Percentiles rank a stretch among this genome's conserved stretches.
phyloP scores from a whole-genome alignment of 2,797 vertebrate species.

The Cirrhinus mrigala region DNA sequence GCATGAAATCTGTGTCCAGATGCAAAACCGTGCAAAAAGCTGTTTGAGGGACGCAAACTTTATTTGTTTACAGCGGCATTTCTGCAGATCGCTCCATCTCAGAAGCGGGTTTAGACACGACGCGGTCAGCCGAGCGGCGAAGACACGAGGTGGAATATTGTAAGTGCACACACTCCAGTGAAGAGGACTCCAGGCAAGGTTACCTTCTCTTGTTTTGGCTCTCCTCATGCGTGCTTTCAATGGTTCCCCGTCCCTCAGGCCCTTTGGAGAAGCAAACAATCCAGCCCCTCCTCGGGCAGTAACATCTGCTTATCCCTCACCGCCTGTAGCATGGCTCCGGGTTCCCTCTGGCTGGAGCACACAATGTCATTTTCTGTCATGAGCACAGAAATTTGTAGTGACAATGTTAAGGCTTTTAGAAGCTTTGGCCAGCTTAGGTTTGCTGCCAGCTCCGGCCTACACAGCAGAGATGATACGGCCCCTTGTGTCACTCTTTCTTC shows the following conservation, averaged over 20 bases:
- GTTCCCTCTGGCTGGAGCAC: slow-evolving; percentile 80
- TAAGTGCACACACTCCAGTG: slow-evolving; percentile 46
- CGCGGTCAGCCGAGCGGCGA: slow-evolving; percentile 29
- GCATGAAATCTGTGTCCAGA: neutral
- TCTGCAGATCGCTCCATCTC: neutral
- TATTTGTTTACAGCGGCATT: neutral
- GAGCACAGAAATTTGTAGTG: slow-evolving; percentile 84
- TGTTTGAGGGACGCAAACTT: neutral
- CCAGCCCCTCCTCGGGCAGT: slow-evolving; percentile 76
- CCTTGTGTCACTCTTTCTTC: slow-evolving; percentile 57
- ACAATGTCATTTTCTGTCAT: slow-evolving; percentile 85
- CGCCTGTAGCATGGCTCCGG: slow-evolving; percentile 81
- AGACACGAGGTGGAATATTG: slow-evolving; percentile 42
- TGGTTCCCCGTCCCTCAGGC: slow-evolving; percentile 65
- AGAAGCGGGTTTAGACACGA: slow-evolving; percentile 20
- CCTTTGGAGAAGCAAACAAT: slow-evolving; percentile 63
- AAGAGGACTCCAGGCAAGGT: slow-evolving; percentile 78
- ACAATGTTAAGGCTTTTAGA: slow-evolving; percentile 77
- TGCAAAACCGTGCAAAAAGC: neutral
- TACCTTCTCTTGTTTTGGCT: slow-evolving; percentile 81
- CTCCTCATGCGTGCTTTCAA: slow-evolving; percentile 78
- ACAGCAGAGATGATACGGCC: slow-evolving; percentile 66
- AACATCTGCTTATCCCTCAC: slow-evolving; percentile 84
- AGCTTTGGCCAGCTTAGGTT: slow-evolving; percentile 68
- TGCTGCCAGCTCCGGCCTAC: slow-evolving; percentile 63